phyloP scores from a whole-genome alignment of 2,797 vertebrate genomes.

The Falco rusticolus region DNA sequence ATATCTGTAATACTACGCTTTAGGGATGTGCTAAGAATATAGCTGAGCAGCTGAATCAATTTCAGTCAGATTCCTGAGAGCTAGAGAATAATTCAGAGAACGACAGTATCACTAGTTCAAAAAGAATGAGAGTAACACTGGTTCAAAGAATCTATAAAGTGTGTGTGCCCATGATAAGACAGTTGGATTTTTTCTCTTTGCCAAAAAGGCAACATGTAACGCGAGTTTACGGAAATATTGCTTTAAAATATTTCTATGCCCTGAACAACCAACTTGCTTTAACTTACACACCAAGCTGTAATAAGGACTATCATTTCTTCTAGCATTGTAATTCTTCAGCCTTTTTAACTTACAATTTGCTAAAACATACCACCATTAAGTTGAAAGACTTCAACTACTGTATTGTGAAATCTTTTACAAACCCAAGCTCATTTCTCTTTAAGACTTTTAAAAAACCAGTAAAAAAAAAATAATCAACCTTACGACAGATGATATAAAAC shows the following conservation, averaged over 20 bases:
- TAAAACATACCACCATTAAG: not conserved
- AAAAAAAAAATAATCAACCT: not conserved
- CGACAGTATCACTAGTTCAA: not conserved
- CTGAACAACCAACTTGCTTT: not conserved
- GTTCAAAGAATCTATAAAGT: not conserved
- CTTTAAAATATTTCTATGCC: not conserved
- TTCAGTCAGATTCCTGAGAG: not conserved
- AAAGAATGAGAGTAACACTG: accelerated
- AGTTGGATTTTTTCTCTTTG: not conserved
- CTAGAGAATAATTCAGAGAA: not conserved
- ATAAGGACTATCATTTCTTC: not conserved
- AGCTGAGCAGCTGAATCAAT: not conserved
- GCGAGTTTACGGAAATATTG: not conserved
- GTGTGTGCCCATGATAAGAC: not conserved
- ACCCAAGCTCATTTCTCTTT: not conserved
- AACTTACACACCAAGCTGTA: not conserved
- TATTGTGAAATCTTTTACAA: not conserved
- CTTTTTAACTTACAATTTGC: not conserved
- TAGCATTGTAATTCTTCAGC: not conserved
- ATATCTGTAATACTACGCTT: not conserved
- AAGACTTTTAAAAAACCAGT: not conserved
- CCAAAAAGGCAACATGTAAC: not conserved
- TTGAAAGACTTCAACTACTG: not conserved
- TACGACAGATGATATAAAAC: not conserved
- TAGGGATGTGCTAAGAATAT: accelerated